A percentile compares a stretch with the other conserved stretches of the same genome.
Evolutionary conservation across 2,113 vertebrate genomes (phyloP).

Genomic region (Hypanus sabinus): DNA sequence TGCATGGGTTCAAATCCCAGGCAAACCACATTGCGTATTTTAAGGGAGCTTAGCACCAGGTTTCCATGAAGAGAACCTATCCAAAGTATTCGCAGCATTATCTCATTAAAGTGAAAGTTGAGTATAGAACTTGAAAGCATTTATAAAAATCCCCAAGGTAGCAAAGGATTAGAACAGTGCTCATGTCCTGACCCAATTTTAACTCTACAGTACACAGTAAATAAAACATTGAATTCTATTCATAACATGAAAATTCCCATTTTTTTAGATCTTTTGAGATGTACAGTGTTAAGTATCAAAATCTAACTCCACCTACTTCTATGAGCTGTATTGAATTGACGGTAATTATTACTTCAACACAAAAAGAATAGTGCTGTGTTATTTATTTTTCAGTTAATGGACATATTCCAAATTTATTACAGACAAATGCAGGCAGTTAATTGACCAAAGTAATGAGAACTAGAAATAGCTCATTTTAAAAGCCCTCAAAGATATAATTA

Average conservation of each 20-base stretch:
- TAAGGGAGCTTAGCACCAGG: not conserved
- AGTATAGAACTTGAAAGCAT: not conserved
- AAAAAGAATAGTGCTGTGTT: not conserved
- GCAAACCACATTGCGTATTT: not conserved
- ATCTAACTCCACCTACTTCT: not conserved
- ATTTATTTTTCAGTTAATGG: constrained; percentile 21
- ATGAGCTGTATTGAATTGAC: not conserved
- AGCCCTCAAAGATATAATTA: constrained; percentile 14
- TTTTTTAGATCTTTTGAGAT: not conserved
- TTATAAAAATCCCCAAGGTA: not conserved
- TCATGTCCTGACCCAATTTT: not conserved
- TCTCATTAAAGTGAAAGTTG: not conserved
- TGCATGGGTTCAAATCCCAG: not conserved
- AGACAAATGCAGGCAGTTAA: constrained; percentile 20
- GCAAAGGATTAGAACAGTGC: not conserved
- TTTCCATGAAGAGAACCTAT: not conserved
- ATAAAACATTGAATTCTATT: not conserved
- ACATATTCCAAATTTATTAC: constrained; percentile 10
- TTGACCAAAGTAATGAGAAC: constrained; percentile 19
- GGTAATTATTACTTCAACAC: not conserved
- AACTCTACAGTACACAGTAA: not conserved
- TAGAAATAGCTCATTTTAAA: constrained; percentile 24
- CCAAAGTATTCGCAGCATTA: not conserved
- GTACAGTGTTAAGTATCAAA: not conserved
- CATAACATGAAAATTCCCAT: not conserved